A percentile compares a stretch with the other conserved stretches of the same genome.
These are phyloP conservation scores for Ganaspis brasiliensis DNA, from an alignment of 2,888 invertebrate species.

Conservation along the genomic window DNA sequence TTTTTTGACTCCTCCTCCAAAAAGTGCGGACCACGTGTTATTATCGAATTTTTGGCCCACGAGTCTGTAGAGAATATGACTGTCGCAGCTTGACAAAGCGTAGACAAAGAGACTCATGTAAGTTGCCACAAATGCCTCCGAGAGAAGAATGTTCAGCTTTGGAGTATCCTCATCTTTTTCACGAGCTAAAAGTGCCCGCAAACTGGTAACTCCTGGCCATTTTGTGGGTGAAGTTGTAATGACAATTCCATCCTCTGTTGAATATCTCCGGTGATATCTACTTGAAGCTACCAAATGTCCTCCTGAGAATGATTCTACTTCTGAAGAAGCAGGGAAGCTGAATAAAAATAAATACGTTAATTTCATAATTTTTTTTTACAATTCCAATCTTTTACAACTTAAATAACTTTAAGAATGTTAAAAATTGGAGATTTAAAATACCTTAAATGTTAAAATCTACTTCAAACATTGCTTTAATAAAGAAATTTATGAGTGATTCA, in stretches of 20 bases:
- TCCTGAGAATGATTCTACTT: constrained; percentile 77
- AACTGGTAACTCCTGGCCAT: constrained; percentile 97
- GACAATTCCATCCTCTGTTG: constrained; percentile 89
- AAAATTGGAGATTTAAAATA: too few species aligned
- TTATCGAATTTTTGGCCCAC: constrained; percentile 91
- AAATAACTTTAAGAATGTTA: too few species aligned
- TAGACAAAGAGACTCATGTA: constrained; percentile 96
- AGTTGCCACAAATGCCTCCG: constrained; percentile 96
- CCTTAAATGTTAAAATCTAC: too few species aligned
- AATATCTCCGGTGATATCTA: constrained; percentile 87
- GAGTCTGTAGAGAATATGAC: constrained; percentile 93
- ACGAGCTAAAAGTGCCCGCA: constrained; percentile 93
- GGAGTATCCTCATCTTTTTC: constrained; percentile 98
- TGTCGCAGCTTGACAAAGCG: constrained; percentile 95
- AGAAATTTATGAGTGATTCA: constrained; percentile 17
- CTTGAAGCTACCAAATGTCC: constrained; percentile 86
- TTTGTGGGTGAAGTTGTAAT: constrained; percentile 93
- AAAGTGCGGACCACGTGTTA: constrained; percentile 90
- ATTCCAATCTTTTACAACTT: too few species aligned
- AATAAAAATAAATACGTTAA: constrained; percentile 30
- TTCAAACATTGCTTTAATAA: too few species aligned
- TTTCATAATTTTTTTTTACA: too few species aligned
- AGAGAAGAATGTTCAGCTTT: constrained; percentile 93
- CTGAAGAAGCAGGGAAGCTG: constrained; percentile 76
- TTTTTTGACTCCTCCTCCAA: constrained; percentile 95